Evolutionary conservation across 2,797 vertebrate genomes (phyloP).

Genomic region (Syngnathus rostellatus): DNA sequence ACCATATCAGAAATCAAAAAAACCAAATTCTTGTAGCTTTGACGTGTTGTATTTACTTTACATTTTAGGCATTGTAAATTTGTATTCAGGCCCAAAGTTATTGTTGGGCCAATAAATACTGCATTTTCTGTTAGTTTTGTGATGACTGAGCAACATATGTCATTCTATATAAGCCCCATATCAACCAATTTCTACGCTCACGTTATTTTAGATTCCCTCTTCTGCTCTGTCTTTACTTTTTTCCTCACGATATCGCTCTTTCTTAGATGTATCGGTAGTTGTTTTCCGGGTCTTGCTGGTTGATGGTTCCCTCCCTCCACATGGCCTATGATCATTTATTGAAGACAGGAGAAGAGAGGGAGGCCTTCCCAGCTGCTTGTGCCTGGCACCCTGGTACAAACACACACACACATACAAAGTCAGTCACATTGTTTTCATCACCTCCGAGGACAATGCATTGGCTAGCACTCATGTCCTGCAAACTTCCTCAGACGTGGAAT

Average conservation of each 20-base stretch:
- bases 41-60: neutral
- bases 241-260: neutral
- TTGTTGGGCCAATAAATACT: too few species aligned
- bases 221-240: neutral
- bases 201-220: neutral
- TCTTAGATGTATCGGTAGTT: constrained; percentile 19
- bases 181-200: neutral
- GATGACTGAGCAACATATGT: too few species aligned
- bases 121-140: too few species aligned
- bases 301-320: constrained; percentile 75
- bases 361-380: constrained; percentile 77
- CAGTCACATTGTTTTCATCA: constrained; percentile 10
- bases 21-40: neutral
- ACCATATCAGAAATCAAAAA: too few species aligned
- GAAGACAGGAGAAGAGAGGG: constrained; percentile 81
- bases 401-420: neutral
- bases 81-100: too few species aligned
- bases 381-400: constrained; percentile 63
- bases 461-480: constrained; percentile 23
- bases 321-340: constrained; percentile 87
- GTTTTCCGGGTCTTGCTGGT: constrained; percentile 54
- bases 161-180: neutral
- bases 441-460: constrained; percentile 12
- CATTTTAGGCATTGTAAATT: too few species aligned
- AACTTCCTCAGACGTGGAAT: constrained; percentile 17